These are phyloP conservation scores for Brachypodius melanocephalos DNA, from an alignment of 2,113 vertebrate species.

Conservation along the genomic window DNA sequence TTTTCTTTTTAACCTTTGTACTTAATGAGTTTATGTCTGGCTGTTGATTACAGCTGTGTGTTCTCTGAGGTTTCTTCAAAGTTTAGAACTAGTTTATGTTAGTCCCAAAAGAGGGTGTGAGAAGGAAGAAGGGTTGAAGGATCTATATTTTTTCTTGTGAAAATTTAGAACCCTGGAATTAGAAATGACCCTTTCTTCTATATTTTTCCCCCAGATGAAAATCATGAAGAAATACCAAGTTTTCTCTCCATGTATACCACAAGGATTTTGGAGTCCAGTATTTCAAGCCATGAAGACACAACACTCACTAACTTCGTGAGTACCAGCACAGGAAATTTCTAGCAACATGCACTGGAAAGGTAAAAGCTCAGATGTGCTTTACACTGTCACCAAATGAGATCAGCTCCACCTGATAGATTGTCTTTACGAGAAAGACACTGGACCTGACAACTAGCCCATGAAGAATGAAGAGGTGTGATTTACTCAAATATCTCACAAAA, in stretches of 20 bases:
- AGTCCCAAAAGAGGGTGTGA: not conserved
- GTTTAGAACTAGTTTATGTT: not conserved
- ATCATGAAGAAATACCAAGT: not conserved
- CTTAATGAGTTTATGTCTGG: not conserved
- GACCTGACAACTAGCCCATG: not conserved
- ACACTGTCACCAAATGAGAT: not conserved
- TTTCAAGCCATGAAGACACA: not conserved
- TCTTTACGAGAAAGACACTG: not conserved
- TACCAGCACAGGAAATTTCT: not conserved
- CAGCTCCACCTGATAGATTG: not conserved
- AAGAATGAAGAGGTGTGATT: not conserved
- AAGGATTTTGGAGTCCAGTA: not conserved
- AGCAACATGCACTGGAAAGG: not conserved
- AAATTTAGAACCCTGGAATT: not conserved
- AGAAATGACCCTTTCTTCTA: not conserved
- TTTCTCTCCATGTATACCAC: not conserved
- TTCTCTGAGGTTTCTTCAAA: not conserved
- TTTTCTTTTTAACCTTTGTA: not conserved
- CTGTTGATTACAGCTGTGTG: not conserved
- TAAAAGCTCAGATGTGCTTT: not conserved
- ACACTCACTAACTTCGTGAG: not conserved
- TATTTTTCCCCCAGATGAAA: not conserved
- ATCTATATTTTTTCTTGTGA: not conserved
- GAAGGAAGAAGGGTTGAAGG: not conserved
- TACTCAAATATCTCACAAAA: not conserved